Percentiles rank a stretch among this genome's conserved stretches.
Conservation (phyloP, 2,797 vertebrate genomes). For the Crotalus adamanteus region DNA sequence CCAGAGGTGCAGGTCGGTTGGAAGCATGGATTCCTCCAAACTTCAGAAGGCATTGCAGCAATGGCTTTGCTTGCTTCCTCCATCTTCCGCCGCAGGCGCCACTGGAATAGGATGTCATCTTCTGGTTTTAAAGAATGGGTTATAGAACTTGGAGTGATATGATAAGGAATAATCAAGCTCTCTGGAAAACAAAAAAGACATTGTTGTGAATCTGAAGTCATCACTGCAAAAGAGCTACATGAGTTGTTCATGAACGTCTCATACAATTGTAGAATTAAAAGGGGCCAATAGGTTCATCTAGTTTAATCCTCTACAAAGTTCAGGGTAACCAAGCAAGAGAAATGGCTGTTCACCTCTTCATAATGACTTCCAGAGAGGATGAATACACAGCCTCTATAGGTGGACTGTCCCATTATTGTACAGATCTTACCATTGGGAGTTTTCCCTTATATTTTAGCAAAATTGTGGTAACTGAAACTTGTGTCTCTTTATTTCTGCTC, state of each 20-base stretch:
- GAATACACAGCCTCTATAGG: neutral
- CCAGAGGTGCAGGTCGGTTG: neutral
- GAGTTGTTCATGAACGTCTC: neutral
- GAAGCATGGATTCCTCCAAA: neutral
- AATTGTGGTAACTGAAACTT: neutral
- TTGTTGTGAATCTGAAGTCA: neutral
- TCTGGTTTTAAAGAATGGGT: slow-evolving; percentile 62
- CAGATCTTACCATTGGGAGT: neutral
- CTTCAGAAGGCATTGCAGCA: neutral
- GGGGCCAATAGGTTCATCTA: neutral
- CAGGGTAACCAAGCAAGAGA: neutral
- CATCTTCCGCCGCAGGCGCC: slow-evolving; percentile 87
- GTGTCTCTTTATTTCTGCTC: neutral
- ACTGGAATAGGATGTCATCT: slow-evolving; percentile 89
- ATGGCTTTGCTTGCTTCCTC: slow-evolving; percentile 71
- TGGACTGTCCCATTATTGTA: neutral
- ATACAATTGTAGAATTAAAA: neutral
- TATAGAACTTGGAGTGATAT: slow-evolving; percentile 24
- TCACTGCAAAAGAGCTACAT: neutral
- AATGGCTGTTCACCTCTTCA: neutral
- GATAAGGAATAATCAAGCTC: neutral
- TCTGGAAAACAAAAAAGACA: neutral
- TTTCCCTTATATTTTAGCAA: neutral
- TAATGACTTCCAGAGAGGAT: neutral
- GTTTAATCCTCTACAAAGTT: neutral